Percentiles rank a stretch among this genome's conserved stretches.
phyloP scores from a whole-genome alignment of 2,797 vertebrate species.

The Aphelocoma californica region DNA sequence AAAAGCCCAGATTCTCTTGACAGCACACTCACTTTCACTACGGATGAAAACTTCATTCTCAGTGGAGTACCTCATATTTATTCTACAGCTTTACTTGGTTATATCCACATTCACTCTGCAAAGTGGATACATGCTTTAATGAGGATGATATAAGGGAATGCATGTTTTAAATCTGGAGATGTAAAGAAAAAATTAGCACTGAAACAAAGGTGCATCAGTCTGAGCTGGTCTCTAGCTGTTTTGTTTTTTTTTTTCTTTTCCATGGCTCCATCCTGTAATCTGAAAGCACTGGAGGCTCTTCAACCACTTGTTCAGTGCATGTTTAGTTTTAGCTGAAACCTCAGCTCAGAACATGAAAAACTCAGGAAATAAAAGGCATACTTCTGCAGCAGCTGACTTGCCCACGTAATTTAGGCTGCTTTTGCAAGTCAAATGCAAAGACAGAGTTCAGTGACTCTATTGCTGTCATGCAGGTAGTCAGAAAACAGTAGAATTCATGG shows the following conservation, averaged over 20 bases:
- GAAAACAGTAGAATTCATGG: background rate
- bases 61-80: background rate
- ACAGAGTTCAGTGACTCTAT: background rate
- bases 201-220: background rate
- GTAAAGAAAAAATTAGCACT: background rate
- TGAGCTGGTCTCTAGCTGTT: background rate
- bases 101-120: background rate
- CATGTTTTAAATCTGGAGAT: background rate
- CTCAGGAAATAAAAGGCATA: background rate
- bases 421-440: background rate
- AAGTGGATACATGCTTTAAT: background rate
- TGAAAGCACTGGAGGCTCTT: conserved; percentile 4
- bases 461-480: background rate
- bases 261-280: background rate
- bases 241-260: background rate
- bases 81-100: background rate
- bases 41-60: background rate
- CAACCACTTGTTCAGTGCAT: background rate
- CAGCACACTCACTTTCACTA: background rate
- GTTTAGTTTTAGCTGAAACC: background rate
- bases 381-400: background rate
- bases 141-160: background rate
- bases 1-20: background rate
- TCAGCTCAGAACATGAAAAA: background rate
- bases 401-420: background rate